phyloP scores from a whole-genome alignment of 92 coral and sea anemone genomes.

The Pocillopora grandis region DNA sequence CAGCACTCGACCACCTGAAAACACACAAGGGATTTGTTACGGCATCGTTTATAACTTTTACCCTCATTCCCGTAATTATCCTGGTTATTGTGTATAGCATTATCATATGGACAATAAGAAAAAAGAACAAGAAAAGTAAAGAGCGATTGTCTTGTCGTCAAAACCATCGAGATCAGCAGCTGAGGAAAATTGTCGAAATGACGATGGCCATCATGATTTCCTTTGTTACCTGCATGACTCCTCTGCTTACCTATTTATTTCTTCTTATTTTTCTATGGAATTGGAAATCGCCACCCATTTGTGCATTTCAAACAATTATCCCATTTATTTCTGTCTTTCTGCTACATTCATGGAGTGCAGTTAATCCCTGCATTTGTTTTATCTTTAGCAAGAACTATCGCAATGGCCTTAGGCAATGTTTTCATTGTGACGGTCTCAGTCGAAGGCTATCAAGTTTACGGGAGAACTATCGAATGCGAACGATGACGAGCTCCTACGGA shows the following conservation, averaged over 20 bases:
- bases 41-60: background rate
- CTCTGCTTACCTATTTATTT: background rate
- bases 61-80: background rate
- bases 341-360: background rate
- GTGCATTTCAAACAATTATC: background rate
- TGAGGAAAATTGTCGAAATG: background rate
- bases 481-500: too few relatives aligned
- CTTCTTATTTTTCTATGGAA: background rate
- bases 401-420: background rate
- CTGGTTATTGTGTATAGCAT: background rate
- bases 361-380: too few relatives aligned
- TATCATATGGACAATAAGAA: background rate
- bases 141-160: background rate
- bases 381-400: too few relatives aligned
- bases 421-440: too few relatives aligned
- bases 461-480: too few relatives aligned
- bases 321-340: background rate
- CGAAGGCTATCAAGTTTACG: too few relatives aligned
- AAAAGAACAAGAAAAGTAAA: too few relatives aligned
- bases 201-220: background rate
- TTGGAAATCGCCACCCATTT: background rate
- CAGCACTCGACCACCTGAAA: background rate
- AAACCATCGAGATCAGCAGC: background rate
- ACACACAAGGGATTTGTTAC: background rate
- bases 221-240: constrained; percentile 5